These are phyloP conservation scores for Hydroisotoma schaefferi DNA, from an alignment of 2,888 invertebrate genomes.

Conservation along the genomic window DNA sequence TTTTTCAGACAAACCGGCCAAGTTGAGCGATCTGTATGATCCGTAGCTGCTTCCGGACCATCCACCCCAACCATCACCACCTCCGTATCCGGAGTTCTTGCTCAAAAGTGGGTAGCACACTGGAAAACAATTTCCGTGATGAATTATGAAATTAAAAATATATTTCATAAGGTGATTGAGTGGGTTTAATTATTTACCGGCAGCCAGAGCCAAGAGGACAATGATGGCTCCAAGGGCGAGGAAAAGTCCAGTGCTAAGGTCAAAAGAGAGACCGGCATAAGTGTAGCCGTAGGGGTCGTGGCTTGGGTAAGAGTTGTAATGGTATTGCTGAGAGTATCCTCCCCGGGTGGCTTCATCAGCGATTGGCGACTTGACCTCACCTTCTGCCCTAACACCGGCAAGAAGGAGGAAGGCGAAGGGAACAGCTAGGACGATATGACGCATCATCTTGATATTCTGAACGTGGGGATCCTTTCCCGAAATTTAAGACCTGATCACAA, in stretches of 20 bases:
- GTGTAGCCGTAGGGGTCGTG: slow-evolving; percentile 49
- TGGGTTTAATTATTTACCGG: slow-evolving; percentile 33
- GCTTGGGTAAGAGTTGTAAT: slow-evolving; percentile 48
- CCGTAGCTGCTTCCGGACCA: slow-evolving; percentile 43
- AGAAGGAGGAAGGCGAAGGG: slow-evolving; percentile 48
- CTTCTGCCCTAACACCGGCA: slow-evolving; percentile 47
- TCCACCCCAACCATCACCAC: slow-evolving; percentile 22
- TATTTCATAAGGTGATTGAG: neutral
- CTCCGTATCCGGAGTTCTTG: slow-evolving; percentile 48
- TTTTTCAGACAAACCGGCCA: slow-evolving; percentile 48
- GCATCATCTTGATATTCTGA: slow-evolving; percentile 42
- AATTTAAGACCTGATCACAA: slow-evolving; percentile 1
- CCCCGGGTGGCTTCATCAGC: slow-evolving; percentile 45
- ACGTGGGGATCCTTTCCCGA: slow-evolving; percentile 13
- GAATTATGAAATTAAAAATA: neutral
- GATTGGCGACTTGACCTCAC: slow-evolving; percentile 38
- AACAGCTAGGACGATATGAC: slow-evolving; percentile 46
- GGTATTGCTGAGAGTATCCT: slow-evolving; percentile 48
- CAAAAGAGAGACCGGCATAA: slow-evolving; percentile 49
- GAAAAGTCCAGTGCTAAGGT: slow-evolving; percentile 49
- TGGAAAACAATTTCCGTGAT: neutral
- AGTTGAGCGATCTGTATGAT: slow-evolving; percentile 48
- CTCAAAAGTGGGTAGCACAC: slow-evolving; percentile 48
- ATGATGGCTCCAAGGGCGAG: slow-evolving; percentile 49
- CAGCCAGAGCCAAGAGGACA: slow-evolving; percentile 48